Evolutionary conservation across 1,140 invertebrate genomes (phyloP), one percentile per base, ranked within the genome.

Genomic region (Drosophila truncata): DNA sequence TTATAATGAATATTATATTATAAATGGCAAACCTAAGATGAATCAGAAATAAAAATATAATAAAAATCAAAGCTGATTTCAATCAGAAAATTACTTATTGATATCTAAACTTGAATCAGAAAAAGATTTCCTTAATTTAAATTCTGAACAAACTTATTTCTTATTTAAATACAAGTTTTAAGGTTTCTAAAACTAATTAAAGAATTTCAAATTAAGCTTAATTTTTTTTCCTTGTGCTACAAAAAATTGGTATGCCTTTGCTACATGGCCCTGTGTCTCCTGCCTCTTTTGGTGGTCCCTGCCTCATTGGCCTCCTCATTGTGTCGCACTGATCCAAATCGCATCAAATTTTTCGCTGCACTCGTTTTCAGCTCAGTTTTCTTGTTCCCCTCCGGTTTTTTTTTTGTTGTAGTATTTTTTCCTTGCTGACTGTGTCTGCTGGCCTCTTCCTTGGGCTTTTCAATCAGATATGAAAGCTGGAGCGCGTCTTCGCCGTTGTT

Each of bases 381-480:
- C 42, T 63, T 67, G 67, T 77, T 78, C 55, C 59, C 58, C 37
- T 46, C 39, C 25, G 52, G 23, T 64, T 39, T 61, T 61, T 37
- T 64, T 41, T 62, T 61, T 52, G 37, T 66, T 46, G 14, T 47
- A 16, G 44, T 47, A 31, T 50, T 50, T 55, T 74, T 31, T 44
- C 35, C 42, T 61, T 61, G 41, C 29, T 57, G 57, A 63, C 44
- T 63, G 65, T 62, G 63, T 69, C 67, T 60, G 79, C 44, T 67
- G 72, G 49, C 42, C 41, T 84, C 78, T 74, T 69, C 83, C 52
- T 65, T 62, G 82, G 77, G 70, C 82, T 85, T 82, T 82, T 85
- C 73, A 84, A 85, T 85, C 84, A 90, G 85, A 88, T 88, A 90
- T 88, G 85, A 84, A 88, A 88, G 84, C 85, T 90, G 81, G 78